Base-by-base conservation (phyloP, 2,888 invertebrate genomes). In the Netelia virgata region DNA sequence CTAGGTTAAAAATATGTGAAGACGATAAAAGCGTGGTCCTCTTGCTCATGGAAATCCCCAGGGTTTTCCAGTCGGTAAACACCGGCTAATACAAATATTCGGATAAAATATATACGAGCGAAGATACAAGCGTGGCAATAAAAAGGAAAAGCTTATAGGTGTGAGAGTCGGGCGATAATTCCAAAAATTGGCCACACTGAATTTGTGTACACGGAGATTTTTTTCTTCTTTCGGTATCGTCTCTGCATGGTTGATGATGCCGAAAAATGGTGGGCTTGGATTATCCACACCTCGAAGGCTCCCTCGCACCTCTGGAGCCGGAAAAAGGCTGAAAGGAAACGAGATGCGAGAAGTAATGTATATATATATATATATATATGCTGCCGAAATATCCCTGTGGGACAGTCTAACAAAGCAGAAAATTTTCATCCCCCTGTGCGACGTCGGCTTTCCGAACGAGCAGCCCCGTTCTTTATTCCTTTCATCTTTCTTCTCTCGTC, bases 381-480 rank as follows among this genome's bases (percentile, higher is more conserved):
- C 28, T 28, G 81, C 69, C 81, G 41, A 66, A 81, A 85, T 80
- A 83, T 81, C 72, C 69, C 79, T 57, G 23, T 64, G 57, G 64
- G 80, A 82, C 81, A 86, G 83, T 75, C 86, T 91, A 92, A 91
- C 92, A 93, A 91, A 92, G 92, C 91, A 88, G 89, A 91, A 93
- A 93, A 93, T 93, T 91, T 88, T 74, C 86, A 63, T 83, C 75
- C 63, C 75, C 73, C 63, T 79, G 75, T 77, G 74, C 36, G 70
- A 43, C 61, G n/a, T 36, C 63, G 20, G 50, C 64, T 74, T 82
- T 83, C 77, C 80, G 53, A 82, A 41, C 70, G 80, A 83, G 61
- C 61, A 59, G 41, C 69, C 20, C 20, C 61, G 66, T 28, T 68
- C 57, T 66, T 72, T 47, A 23, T 63, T 59, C 50, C 66, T 72